A percentile compares a stretch with the other conserved stretches of the same genome.
phyloP scores from a whole-genome alignment of 2,113 vertebrate species.

The Peromyscus leucopus region DNA sequence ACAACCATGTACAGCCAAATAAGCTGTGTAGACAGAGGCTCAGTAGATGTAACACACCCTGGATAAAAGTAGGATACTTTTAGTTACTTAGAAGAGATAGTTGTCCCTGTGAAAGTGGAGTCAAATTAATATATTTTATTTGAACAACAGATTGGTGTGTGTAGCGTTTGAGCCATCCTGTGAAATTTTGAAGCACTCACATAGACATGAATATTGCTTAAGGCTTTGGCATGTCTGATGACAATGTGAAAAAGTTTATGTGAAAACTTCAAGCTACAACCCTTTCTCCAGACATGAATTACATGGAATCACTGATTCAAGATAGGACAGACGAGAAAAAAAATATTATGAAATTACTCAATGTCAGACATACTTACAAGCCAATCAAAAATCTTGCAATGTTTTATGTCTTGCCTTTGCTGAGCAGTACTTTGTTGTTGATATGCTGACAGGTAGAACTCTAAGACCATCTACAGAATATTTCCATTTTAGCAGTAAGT shows the following conservation, averaged over 20 bases:
- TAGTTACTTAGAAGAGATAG: background rate
- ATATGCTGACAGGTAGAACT: background rate
- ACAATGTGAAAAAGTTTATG: background rate
- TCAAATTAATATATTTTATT: conserved; percentile 26
- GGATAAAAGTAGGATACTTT: conserved; percentile 15
- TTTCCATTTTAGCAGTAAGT: background rate
- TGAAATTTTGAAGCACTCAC: conserved; percentile 9
- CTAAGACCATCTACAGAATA: background rate
- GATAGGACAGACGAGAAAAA: background rate
- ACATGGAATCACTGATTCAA: background rate
- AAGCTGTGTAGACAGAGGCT: background rate
- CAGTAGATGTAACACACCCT: background rate
- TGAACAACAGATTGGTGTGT: background rate
- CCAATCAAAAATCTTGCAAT: background rate
- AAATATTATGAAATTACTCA: background rate
- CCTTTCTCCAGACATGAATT: background rate
- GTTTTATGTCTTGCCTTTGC: background rate
- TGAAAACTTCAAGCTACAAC: background rate
- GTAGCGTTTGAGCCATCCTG: conserved; percentile 11
- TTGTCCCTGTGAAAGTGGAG: background rate
- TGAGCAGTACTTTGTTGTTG: background rate
- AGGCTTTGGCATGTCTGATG: background rate
- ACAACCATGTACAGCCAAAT: background rate
- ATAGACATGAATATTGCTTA: background rate
- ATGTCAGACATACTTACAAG: background rate